Evolutionary conservation across 2,797 vertebrate genomes (phyloP).

Genomic region (Eutrigla gurnardus): DNA sequence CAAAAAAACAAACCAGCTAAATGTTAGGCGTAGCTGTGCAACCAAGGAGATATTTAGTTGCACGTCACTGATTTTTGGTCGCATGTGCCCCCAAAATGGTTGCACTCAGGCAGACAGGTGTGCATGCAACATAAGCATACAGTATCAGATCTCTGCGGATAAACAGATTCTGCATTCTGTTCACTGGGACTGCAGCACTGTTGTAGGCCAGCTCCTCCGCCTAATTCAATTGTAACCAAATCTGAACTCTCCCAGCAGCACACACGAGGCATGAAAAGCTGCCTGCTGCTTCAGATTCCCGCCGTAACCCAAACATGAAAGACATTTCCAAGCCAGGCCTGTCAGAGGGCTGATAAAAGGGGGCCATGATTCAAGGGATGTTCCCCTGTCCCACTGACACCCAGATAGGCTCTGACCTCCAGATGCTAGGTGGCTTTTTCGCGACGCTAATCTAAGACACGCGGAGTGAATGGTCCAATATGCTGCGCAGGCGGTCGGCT

Average conservation of each 20-base stretch:
- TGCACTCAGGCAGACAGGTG: slow-evolving; percentile 1
- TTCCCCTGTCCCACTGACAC: slow-evolving; percentile 67
- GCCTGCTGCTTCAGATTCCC: slow-evolving; percentile 69
- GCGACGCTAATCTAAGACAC: slow-evolving; percentile 77
- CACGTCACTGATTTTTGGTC: too few species aligned
- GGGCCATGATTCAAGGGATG: slow-evolving; percentile 73
- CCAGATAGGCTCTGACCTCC: slow-evolving; percentile 72
- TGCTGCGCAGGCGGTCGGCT: slow-evolving; percentile 69
- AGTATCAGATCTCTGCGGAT: slow-evolving; percentile 11
- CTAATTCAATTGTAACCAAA: slow-evolving; percentile 77
- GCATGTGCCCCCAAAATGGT: too few species aligned
- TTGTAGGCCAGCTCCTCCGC: slow-evolving; percentile 36
- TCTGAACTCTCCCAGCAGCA: slow-evolving; percentile 65
- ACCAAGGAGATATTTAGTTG: too few species aligned
- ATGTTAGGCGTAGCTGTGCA: too few species aligned
- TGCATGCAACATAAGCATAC: neutral
- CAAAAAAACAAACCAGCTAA: too few species aligned
- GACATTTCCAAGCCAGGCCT: slow-evolving; percentile 71
- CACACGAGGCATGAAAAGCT: slow-evolving; percentile 55
- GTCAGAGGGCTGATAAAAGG: slow-evolving; percentile 76
- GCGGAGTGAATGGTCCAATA: slow-evolving; percentile 57
- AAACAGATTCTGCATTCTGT: neutral
- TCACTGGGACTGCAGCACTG: slow-evolving; percentile 12
- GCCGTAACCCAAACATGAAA: slow-evolving; percentile 78
- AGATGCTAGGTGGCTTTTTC: slow-evolving; percentile 77